phyloP scores from a whole-genome alignment of 1,140 invertebrate genomes.

The Trypoxylus dichotomus region DNA sequence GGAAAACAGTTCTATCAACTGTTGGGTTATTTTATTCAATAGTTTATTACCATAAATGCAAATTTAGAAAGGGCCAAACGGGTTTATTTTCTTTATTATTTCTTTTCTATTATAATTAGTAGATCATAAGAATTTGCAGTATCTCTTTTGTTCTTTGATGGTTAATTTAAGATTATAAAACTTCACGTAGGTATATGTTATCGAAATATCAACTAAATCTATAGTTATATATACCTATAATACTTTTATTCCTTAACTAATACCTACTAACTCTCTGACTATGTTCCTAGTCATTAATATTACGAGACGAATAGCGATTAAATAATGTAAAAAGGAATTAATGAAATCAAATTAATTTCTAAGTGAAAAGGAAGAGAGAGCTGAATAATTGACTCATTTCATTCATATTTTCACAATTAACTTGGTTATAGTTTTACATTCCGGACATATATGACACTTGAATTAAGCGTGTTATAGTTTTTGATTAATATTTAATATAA shows the following conservation, averaged over 20 bases:
- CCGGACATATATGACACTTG: neutral
- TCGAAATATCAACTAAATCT: neutral
- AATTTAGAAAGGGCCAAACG: too few relatives aligned
- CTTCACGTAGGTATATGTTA: neutral
- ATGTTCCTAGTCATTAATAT: neutral
- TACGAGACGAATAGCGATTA: neutral
- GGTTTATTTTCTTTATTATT: neutral
- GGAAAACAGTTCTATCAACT: too few relatives aligned
- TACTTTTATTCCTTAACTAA: conserved; percentile 6
- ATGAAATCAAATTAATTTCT: too few relatives aligned
- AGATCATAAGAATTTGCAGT: conserved; percentile 9
- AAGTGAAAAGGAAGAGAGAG: neutral
- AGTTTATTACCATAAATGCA: too few relatives aligned
- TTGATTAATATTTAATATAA: neutral
- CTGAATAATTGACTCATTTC: conserved; percentile 10
- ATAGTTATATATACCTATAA: conserved; percentile 3
- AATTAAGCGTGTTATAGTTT: neutral
- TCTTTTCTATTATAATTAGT: neutral
- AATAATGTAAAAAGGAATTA: neutral
- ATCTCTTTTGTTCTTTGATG: neutral
- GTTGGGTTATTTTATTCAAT: neutral
- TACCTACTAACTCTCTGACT: neutral
- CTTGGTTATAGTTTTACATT: neutral
- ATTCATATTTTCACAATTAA: neutral
- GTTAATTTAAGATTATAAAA: neutral